Percentiles rank a stretch among this genome's conserved stretches.
Conservation (phyloP, 2,888 invertebrate species). For the Microchrysa polita region DNA sequence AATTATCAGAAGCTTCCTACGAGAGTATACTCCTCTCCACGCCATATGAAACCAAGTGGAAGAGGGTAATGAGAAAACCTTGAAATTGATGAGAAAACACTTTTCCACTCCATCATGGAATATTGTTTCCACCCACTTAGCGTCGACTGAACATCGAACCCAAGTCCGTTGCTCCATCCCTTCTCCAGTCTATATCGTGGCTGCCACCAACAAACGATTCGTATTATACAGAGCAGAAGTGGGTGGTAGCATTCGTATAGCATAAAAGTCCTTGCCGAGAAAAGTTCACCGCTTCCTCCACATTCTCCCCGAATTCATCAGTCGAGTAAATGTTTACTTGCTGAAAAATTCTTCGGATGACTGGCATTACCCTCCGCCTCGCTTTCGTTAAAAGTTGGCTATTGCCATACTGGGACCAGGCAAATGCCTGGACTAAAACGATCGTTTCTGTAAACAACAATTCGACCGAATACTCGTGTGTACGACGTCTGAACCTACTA, state of each 20-base stretch:
- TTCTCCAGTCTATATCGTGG: no score
- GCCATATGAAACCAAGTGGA: background rate
- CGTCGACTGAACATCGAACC: constrained; percentile 13
- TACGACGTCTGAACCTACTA: constrained; percentile 48
- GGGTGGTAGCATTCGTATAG: background rate
- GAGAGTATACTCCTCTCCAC: constrained; percentile 8
- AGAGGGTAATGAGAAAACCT: constrained; percentile 36
- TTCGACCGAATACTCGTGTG: constrained; percentile 47
- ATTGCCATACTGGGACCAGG: constrained; percentile 30
- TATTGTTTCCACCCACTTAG: constrained; percentile 40
- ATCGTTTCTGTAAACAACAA: constrained; percentile 53
- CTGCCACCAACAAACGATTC: background rate
- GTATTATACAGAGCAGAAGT: background rate
- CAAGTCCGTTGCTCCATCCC: background rate
- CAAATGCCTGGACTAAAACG: constrained; percentile 46
- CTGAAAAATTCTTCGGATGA: constrained; percentile 40
- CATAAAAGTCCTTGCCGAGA: background rate
- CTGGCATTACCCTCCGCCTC: constrained; percentile 18
- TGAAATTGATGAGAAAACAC: constrained; percentile 35
- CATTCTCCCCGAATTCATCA: constrained; percentile 23
- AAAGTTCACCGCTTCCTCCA: background rate
- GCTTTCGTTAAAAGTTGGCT: background rate
- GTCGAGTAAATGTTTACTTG: constrained; percentile 43
- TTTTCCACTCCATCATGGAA: constrained; percentile 34
- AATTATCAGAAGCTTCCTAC: constrained; percentile 31